Percentiles rank a stretch among this genome's conserved stretches.
Conservation (phyloP, 2,888 invertebrate species). For the Drosophila austrosaltans region DNA sequence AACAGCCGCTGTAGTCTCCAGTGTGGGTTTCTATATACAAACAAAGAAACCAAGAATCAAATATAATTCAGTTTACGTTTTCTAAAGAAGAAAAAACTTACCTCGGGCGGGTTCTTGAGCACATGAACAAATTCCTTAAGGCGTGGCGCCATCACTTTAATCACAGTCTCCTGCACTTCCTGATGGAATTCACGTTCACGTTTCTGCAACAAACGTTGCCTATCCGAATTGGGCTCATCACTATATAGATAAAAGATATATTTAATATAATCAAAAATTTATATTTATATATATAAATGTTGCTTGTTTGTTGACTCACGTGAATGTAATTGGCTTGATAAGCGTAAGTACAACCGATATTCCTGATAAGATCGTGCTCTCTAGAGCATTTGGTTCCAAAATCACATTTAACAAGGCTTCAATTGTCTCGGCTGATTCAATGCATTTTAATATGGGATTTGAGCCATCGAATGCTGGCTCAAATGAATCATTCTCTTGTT, state of each 20-base stretch:
- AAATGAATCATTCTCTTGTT: constrained; percentile 85
- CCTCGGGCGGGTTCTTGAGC: constrained; percentile 88
- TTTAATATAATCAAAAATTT: too few species aligned
- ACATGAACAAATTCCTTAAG: constrained; percentile 89
- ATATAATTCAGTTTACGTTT: background rate
- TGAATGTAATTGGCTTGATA: constrained; percentile 83
- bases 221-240: constrained; percentile 82
- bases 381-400: constrained; percentile 87
- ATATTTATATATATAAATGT: background rate
- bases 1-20: constrained; percentile 88
- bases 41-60: constrained; percentile 19
- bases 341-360: constrained; percentile 91
- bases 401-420: constrained; percentile 89
- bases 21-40: constrained; percentile 85
- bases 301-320: constrained; percentile 63
- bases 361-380: constrained; percentile 91
- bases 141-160: constrained; percentile 87
- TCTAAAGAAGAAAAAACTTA: constrained; percentile 76
- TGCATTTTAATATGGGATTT: constrained; percentile 89
- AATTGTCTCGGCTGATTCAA: constrained; percentile 88
- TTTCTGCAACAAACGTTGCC: constrained; percentile 76
- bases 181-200: constrained; percentile 86
- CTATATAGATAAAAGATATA: constrained; percentile 50
- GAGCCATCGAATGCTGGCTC: constrained; percentile 81
- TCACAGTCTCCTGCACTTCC: constrained; percentile 86